Base-by-base conservation (phyloP, 1,140 invertebrate species). In the Saccostrea echinata region DNA sequence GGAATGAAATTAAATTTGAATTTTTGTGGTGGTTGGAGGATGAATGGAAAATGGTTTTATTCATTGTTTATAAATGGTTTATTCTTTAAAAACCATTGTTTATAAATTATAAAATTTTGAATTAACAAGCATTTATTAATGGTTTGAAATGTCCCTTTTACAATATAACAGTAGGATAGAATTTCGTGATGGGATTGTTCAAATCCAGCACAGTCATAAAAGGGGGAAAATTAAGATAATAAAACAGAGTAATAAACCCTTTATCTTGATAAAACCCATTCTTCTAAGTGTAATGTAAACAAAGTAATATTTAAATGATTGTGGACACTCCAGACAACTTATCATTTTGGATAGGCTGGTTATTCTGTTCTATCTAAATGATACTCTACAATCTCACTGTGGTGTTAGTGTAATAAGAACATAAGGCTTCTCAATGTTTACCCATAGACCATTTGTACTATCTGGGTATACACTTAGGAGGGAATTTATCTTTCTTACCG, bases 281-380 rank as follows among this genome's bases (percentile, higher is more conserved):
- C 24, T 76, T 27, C 68, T 76, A 76, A 76, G 68, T 76, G 68
- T 76, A 76, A 16, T 76, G 68, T 76, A 27, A 76, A 76, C 27
- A 76, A 13, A 27, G 27, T 76, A 76, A 76, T 30, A 30, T 76
- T 33, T 76, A 30, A 76, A 76, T 76, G 27, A 76, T 76, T 76
- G 68, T 76, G 68, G 68, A 76, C 68, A 30, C 68, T 76, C n/a
- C 27, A 27, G 68, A 76, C 68, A 76, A 76, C 11, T 9, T 76
- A 76, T 76, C 68, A 76, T 76, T 76, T 30, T 33, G 68, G 68
- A 76, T 76, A 76, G 30, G 68, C 16, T 13, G 16, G 16, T 76
- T 76, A 76, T 76, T 30, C 68, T 3, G 24, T 33, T 76, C 68
- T 76, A 76, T 76, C 68, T 30, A 18, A 30, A 76, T 76, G 27